Evolutionary conservation across 1,140 invertebrate genomes (phyloP).

Genomic region (Drosophila nigromelanica): DNA sequence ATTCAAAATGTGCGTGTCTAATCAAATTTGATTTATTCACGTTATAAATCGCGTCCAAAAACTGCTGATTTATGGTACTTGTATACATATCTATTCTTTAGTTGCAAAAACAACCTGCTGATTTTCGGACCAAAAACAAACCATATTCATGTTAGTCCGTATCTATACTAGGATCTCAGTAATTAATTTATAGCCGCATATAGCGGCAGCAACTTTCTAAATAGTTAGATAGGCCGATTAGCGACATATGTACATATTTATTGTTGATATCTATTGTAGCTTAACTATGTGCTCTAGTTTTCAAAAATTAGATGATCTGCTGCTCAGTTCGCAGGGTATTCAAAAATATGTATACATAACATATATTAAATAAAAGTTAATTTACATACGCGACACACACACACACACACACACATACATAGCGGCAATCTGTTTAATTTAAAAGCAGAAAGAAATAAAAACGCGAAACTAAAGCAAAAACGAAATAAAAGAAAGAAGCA

Average conservation of each 20-base stretch:
- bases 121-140: conserved; percentile 1
- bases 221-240: conserved; percentile 37
- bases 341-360: neutral
- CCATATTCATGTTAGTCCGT: conserved; percentile 10
- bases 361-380: conserved; percentile 21
- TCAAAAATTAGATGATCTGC: neutral
- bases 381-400: conserved; percentile 28
- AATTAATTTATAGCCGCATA: conserved; percentile 36
- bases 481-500: conserved; percentile 7
- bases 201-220: conserved; percentile 47
- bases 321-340: neutral
- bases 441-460: conserved; percentile 36
- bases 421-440: conserved; percentile 34
- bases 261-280: neutral
- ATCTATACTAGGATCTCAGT: conserved; percentile 23
- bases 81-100: conserved; percentile 1
- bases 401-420: conserved; percentile 11
- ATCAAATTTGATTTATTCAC: conserved; percentile 9
- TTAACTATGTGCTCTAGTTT: conserved; percentile 21
- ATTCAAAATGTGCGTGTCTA: neutral
- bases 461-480: conserved; percentile 21
- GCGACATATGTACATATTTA: neutral
- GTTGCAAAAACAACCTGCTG: conserved; percentile 9
- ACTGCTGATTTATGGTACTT: neutral
- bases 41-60: neutral